Base-by-base conservation (phyloP, 1,140 invertebrate genomes). In the Papilio polyxenes region DNA sequence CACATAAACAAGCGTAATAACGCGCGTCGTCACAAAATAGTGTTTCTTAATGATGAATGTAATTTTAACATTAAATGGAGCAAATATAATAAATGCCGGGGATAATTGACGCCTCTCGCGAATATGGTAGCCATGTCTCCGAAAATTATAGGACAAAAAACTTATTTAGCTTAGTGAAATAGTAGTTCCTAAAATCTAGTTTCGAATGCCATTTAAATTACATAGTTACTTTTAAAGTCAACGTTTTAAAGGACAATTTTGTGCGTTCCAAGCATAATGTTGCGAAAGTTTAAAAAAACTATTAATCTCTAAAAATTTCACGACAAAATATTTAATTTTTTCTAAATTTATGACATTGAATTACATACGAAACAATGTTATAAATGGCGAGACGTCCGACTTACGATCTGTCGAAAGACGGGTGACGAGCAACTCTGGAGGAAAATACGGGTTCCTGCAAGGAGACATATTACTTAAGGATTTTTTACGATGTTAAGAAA, bases 41-140 rank as follows among this genome's bases (percentile, higher is more conserved):
- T 72, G 11, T 20, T 40, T 4, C 31, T 72, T 72, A 72, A 72
- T 72, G 31, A 72, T 31, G 65, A 31, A 4, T 72, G 65, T 72
- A 72, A 72, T 40, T 72, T 40, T 23, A 72, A 72, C 65, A 72
- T 72, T 40, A 37, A 72, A 72, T 72, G 65, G 65, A 37, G 31
- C 31, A 72, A 72, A 72, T 56, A 17, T 56, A 56, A 56, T 72
- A 40, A 72, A 31, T 15, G 3, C 31, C 65, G 65, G 31, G 31
- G 31, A 37, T 72, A 40, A 72, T 37, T 72, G 65, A 72, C 65
- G 62, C 23, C 62, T 23, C 20, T 20, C 62, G 31, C 65, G 65
- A 13, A 13, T 72, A 72, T 31, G 10, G 23, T 72, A 6, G 31
- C 65, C 65, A 37, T 7, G n/a, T 72, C 8, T 37, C 5, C 5